Evolutionary conservation across 2,797 vertebrate genomes (phyloP), one percentile per base, ranked within the genome.

Genomic region (Alcedo atthis): DNA sequence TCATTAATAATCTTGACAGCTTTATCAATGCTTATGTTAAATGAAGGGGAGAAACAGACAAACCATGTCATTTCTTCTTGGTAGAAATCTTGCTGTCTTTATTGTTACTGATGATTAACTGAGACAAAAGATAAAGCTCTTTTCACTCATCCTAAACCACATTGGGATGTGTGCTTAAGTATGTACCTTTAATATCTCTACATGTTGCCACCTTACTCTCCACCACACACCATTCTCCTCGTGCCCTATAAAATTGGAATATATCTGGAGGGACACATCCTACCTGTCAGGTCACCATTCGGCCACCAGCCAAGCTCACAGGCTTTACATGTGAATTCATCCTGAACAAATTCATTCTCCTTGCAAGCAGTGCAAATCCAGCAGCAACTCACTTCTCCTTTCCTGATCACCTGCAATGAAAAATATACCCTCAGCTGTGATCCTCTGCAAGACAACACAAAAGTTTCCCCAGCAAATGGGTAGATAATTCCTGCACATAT

Each of bases 361-460:
- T 99, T 99, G 94, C 99, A 99, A n/a, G 98, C 98, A 9, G 99
- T 99, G 93, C 99, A 99, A 96, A 99, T 99, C 99, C 99, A 99
- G 79, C 99, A 99, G 97, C 99, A 99, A 93, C 99, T 99, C 96
- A 99, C 99, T 96, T 99, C 99, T 45, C 99, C 99, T 96, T 99
- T 99, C 91, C 99, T 98, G 73, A 99, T 99, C 95, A 99, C 99
- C 99, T 99, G 95, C 8, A 97, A 95, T 19, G 81, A 10, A 83
- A 66, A 81, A 91, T 17, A 37, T 18, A 40, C 69, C 59, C 76
- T 87, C 12, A 4, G 53, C 33, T 63, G 48, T 35, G 28, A 57
- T 20, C 5, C 11, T 78, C 33, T 67, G 0, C 25, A 55, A 84
- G 55, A 85, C n/a, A 92, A 21, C 19, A 85, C 22, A 77, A 66